Conservation (phyloP, 1,140 invertebrate genomes). For the Tribolium castaneum region DNA sequence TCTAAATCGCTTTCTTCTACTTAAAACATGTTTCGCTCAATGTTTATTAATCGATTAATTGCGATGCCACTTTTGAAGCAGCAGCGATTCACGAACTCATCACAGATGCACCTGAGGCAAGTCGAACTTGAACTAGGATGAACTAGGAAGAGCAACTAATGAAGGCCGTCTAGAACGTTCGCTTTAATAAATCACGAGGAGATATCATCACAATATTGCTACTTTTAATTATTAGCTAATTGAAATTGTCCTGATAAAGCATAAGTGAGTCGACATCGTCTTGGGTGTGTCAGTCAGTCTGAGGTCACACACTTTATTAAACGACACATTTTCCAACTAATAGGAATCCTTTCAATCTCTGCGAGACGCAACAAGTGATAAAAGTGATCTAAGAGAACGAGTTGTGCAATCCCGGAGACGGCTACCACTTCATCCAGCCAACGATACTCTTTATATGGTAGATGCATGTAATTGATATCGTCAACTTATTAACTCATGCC, state of each 20-base stretch:
- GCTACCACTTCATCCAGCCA: constrained; percentile 8
- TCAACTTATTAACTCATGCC: constrained; percentile 20
- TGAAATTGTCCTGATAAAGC: background rate
- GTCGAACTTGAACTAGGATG: constrained; percentile 23
- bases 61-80: background rate
- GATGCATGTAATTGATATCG: constrained; percentile 26
- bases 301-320: constrained; percentile 6
- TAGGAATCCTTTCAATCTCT: background rate
- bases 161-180: background rate
- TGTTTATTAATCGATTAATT: constrained; percentile 29
- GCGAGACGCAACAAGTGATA: background rate
- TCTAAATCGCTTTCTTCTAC: constrained; percentile 30
- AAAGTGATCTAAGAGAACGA: background rate
- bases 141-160: constrained; percentile 15
- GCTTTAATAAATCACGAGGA: background rate
- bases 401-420: constrained; percentile 12
- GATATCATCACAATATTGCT: background rate
- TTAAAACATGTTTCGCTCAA: background rate
- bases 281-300: constrained; percentile 7
- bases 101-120: constrained; percentile 12
- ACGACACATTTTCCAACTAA: background rate
- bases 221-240: background rate
- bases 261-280: background rate
- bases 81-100: constrained; percentile 1
- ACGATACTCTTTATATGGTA: constrained; percentile 21